Percentiles rank a stretch among this genome's conserved stretches.
Conservation (phyloP, 2,888 invertebrate genomes). For the Pandemis cinnamomeana region DNA sequence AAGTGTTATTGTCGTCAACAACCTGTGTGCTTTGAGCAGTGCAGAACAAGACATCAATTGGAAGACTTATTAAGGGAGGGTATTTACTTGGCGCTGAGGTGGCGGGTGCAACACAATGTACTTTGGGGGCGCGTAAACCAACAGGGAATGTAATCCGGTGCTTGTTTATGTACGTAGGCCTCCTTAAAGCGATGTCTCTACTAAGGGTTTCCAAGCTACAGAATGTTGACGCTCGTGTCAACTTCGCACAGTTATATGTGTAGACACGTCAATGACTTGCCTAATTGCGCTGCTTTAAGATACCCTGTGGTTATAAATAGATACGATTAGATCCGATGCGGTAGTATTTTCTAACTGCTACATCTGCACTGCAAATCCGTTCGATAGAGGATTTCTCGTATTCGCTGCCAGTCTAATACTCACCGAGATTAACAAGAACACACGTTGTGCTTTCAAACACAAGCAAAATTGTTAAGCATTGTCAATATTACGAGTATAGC, state of each 20-base stretch:
- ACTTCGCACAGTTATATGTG: slow-evolving; percentile 1
- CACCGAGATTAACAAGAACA: neutral
- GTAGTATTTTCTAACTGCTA: slow-evolving; percentile 1
- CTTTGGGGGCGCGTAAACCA: slow-evolving; percentile 56
- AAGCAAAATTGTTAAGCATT: too few relatives aligned
- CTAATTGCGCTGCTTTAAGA: slow-evolving; percentile 7
- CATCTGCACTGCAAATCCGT: neutral
- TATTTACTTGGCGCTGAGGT: slow-evolving; percentile 56
- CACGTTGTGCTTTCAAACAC: too few relatives aligned
- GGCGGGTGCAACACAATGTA: slow-evolving; percentile 57
- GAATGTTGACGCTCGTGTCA: slow-evolving; percentile 4
- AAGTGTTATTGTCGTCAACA: neutral
- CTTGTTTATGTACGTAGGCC: slow-evolving; percentile 36
- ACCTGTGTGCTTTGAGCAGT: slow-evolving; percentile 36
- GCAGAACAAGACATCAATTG: slow-evolving; percentile 7
- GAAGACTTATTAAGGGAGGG: slow-evolving; percentile 48
- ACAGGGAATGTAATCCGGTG: slow-evolving; percentile 38
- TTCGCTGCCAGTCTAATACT: neutral
- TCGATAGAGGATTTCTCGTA: neutral
- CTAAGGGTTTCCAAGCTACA: neutral
- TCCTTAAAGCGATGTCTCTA: slow-evolving; percentile 16
- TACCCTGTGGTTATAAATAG: neutral
- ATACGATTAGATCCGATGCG: neutral
- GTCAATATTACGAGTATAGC: too few relatives aligned
- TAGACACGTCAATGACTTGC: slow-evolving; percentile 5